Conservation (phyloP, 2,888 invertebrate species). For the Yponomeuta evonymella region DNA sequence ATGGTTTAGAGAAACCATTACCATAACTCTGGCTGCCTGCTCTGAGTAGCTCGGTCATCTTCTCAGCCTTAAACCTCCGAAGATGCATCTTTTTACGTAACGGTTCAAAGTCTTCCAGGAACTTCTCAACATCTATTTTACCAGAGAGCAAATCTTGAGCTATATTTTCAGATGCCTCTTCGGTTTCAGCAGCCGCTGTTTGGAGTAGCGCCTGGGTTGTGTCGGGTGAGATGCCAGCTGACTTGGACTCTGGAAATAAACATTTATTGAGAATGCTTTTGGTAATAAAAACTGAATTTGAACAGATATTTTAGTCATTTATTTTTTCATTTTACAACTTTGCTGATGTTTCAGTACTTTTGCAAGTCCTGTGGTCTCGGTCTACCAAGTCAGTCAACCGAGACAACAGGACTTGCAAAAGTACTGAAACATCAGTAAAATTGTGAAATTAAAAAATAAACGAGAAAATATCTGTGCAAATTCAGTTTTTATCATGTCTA, state of each 20-base stretch:
- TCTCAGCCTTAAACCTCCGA: slow-evolving; percentile 94
- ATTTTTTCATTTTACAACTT: no score
- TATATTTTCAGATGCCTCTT: slow-evolving; percentile 92
- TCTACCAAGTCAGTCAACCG: no score
- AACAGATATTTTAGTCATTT: neutral
- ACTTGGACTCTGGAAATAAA: slow-evolving; percentile 79
- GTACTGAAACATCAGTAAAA: no score
- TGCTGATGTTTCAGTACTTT: no score
- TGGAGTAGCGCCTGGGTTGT: slow-evolving; percentile 92
- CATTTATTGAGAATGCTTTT: neutral
- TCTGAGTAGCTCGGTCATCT: slow-evolving; percentile 86
- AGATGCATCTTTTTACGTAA: slow-evolving; percentile 76
- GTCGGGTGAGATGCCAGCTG: slow-evolving; percentile 87
- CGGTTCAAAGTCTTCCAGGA: slow-evolving; percentile 88
- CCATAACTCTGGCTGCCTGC: slow-evolving; percentile 53
- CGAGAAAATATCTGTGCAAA: no score
- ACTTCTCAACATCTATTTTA: slow-evolving; percentile 84
- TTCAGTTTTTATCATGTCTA: no score
- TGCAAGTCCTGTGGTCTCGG: no score
- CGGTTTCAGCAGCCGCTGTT: slow-evolving; percentile 93
- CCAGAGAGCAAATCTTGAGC: slow-evolving; percentile 88
- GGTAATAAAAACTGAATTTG: neutral
- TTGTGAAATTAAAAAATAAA: no score
- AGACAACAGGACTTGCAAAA: no score
- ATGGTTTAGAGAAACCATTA: slow-evolving; percentile 58